Conservation (phyloP, 2,888 invertebrate genomes). For the Habrosyne pyritoides region DNA sequence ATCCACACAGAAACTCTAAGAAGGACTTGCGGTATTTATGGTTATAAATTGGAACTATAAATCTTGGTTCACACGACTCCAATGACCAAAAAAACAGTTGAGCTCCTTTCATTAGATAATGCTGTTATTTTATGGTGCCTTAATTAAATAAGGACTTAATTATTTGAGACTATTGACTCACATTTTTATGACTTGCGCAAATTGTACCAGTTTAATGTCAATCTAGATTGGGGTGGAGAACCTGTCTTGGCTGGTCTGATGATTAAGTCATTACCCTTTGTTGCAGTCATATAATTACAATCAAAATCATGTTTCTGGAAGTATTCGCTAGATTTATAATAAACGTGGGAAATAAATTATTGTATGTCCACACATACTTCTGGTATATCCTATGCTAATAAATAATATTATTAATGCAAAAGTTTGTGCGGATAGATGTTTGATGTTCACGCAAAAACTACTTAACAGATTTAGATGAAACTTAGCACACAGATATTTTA, state of each 20-base stretch:
- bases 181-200: neutral
- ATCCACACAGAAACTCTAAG: no score
- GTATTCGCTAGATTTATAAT: no score
- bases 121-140: neutral
- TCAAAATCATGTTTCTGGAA: no score
- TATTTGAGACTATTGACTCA: neutral
- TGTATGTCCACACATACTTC: no score
- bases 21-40: neutral
- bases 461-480: no score
- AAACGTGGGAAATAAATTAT: no score
- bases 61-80: neutral
- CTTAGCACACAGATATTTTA: no score
- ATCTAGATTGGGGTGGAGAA: neutral
- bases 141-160: conserved; percentile 1
- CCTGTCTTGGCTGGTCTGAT: neutral
- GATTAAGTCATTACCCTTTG: neutral
- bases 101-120: neutral
- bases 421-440: no score
- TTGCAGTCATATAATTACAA: neutral
- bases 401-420: no score
- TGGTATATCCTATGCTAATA: no score
- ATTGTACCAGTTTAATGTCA: neutral
- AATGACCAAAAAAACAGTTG: neutral
- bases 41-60: neutral
- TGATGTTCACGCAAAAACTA: no score